Conservation (phyloP, 1,140 invertebrate species). For the Drosophila carrolli region DNA sequence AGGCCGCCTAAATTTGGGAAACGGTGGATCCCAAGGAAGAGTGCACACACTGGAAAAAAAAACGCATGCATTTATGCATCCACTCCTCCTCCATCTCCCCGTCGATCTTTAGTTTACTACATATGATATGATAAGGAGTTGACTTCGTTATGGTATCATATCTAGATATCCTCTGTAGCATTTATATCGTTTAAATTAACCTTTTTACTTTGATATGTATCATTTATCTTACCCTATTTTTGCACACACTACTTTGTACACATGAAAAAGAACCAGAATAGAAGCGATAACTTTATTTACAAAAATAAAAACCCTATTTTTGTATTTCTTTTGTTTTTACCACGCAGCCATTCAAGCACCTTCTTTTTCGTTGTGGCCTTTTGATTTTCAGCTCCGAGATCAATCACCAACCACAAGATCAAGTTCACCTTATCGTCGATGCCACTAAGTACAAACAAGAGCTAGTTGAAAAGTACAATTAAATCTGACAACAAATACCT, state of each 20-base stretch:
- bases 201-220: slow-evolving; percentile 68
- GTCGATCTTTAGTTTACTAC: slow-evolving; percentile 77
- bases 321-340: slow-evolving; percentile 58
- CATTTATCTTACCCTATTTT: slow-evolving; percentile 62
- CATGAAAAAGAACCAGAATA: slow-evolving; percentile 63
- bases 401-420: slow-evolving; percentile 2
- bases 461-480: slow-evolving; percentile 44
- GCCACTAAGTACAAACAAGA: slow-evolving; percentile 46
- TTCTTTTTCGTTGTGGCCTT: slow-evolving; percentile 50
- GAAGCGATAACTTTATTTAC: slow-evolving; percentile 78
- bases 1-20: slow-evolving; percentile 58
- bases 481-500: slow-evolving; percentile 58
- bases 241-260: slow-evolving; percentile 75
- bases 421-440: slow-evolving; percentile 15
- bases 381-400: slow-evolving; percentile 40
- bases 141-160: slow-evolving; percentile 58
- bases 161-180: slow-evolving; percentile 71
- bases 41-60: slow-evolving; percentile 26
- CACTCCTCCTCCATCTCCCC: slow-evolving; percentile 50
- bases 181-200: slow-evolving; percentile 79
- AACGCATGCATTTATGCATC: slow-evolving; percentile 20
- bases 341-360: slow-evolving; percentile 10
- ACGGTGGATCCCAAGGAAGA: slow-evolving; percentile 53
- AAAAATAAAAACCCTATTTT: slow-evolving; percentile 67
- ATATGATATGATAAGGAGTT: slow-evolving; percentile 64